Evolutionary conservation across 2,113 vertebrate species (phyloP).

Genomic region (Macrotis lagotis): DNA sequence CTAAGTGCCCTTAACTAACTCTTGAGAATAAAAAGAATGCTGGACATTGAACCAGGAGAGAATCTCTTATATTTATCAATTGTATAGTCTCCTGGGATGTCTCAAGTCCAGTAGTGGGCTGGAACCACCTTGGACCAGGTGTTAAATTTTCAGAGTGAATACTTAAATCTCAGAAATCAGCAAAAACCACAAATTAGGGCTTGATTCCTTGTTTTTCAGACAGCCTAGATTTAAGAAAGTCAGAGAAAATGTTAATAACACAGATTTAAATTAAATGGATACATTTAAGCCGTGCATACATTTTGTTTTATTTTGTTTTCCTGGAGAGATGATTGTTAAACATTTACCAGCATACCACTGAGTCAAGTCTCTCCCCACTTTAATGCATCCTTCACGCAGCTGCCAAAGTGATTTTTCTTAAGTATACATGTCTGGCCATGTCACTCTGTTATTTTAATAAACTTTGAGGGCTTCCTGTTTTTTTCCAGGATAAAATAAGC

Average conservation of each 20-base stretch:
- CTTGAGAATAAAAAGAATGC: background rate
- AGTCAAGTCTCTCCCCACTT: background rate
- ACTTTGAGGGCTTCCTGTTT: background rate
- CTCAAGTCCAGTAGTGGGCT: background rate
- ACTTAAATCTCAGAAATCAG: background rate
- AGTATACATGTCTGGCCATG: background rate
- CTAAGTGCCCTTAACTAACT: no score
- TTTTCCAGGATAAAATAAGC: background rate
- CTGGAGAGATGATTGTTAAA: background rate
- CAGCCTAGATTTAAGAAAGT: background rate
- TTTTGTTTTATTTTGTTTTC: background rate
- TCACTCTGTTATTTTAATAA: background rate
- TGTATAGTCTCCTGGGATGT: background rate
- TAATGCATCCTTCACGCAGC: background rate
- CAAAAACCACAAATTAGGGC: background rate
- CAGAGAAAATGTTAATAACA: background rate
- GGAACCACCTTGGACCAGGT: background rate
- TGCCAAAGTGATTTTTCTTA: background rate
- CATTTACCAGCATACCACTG: background rate
- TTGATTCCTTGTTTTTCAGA: background rate
- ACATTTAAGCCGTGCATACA: background rate
- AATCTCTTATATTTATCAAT: background rate
- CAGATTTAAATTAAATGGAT: background rate
- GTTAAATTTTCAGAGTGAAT: background rate
- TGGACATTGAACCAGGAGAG: background rate